Base-by-base conservation (phyloP, 2,113 vertebrate species). In the Tiliqua scincoides region DNA sequence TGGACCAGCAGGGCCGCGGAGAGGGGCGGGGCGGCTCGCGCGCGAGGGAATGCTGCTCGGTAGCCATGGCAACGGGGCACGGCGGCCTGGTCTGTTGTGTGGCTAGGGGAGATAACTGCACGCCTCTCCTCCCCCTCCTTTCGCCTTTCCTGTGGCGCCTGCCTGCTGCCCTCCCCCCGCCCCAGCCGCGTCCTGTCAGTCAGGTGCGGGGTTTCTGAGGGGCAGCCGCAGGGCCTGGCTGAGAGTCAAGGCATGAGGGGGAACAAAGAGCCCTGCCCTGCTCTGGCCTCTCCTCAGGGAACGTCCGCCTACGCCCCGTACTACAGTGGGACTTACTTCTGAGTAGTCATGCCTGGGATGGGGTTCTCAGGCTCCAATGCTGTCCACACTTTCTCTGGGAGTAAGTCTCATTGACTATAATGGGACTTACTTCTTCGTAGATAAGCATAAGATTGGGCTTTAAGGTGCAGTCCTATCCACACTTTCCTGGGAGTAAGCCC, bases 1-100 rank as follows among this genome's bases (percentile, higher is more conserved):
- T 89, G 90, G 91, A 2, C 61, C 15, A 27, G 14, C 35, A 11
- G 63, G 82, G 35, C 65, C 65, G 82, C 78, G 79, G 88, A 74
- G 78, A 80, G 74, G 71, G 57, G 82, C 17, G 70, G 43, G 82
- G 21, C 54, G 4, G 65, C 27, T 35, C 52, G 57, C 2, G 12
- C 25, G 32, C n/a, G 70, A 68, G 77, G 10, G 59, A 40, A 84
- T 73, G 77, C 82, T n/a, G 23, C 52, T 0, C 25, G 59, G 88
- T 79, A 61, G 72, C 81, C 11, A 73, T 82, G 23, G 87, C 37
- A 79, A 91, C 90, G 3, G 40, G 43, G 32, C n/a, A 9, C 5
- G 1, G 20, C 30, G 52, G 27, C 21, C n/a, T 11, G 20, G 10
- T 5, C 67, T 30, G 17, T 23, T 4, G 17, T 59, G 87, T 70